Evolutionary conservation across 2,113 vertebrate genomes (phyloP), one percentile per base, ranked within the genome.

Genomic region (Zingel zingel): DNA sequence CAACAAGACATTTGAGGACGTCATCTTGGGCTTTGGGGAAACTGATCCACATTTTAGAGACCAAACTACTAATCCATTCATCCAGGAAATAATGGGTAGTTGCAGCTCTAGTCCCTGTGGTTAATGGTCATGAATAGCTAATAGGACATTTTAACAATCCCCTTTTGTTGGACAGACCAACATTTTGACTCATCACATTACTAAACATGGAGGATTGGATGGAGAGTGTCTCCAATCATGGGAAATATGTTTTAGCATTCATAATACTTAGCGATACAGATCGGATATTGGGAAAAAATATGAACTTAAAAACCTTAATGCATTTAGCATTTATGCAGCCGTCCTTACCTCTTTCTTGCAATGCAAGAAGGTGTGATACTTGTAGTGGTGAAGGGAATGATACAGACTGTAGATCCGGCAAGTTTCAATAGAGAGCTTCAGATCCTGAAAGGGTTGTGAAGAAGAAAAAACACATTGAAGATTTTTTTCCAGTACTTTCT

Each of bases 301-400:
- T 21, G 1, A 59, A n/a, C 4, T 8, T 8, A 30, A 33, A 50
- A 47, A 48, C 13, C 16, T 8, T 7, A 62, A 18, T 4, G 14
- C 10, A 53, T 43, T 43, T 3, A 71, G 45, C 23, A 51, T 30
- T 16, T 13, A 14, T 3, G 21, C 6, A 64, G n/a, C 0, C 19
- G 25, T 7, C 12, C 95, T 93, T 91, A 98, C 97, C 96, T 98
- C 96, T 88, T 96, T 96, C 82, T 97, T 97, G 91, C 97, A 98
- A 83, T 96, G 96, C 83, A 98, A 94, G 81, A 98, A 98, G 62
- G 96, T 98, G 91, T 98, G 97, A 88, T 97, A 97, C 77, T 98
- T 98, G 92, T 97, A 98, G 94, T 98, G 97, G 91, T 97, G 97
- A 68, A 98, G 96, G n/a, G 97, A 97, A 79, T 98, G 97, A 87